These are phyloP conservation scores for Scopus umbretta DNA, from an alignment of 2,113 vertebrate species.

Conservation along the genomic window DNA sequence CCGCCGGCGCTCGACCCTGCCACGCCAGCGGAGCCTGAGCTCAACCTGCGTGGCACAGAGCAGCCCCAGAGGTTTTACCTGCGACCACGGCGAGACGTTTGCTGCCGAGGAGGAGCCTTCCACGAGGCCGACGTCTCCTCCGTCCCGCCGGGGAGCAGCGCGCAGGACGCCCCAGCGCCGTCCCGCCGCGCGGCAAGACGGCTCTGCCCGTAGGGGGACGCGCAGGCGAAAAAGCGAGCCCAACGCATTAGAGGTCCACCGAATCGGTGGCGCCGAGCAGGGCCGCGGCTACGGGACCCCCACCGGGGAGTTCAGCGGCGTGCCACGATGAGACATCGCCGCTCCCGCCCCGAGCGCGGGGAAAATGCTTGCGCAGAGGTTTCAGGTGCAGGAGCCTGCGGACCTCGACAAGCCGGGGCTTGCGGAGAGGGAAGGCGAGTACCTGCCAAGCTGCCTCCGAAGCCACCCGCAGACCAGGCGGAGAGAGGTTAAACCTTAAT, in stretches of 20 bases:
- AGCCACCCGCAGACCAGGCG: background rate
- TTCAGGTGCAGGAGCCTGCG: background rate
- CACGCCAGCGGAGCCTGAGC: background rate
- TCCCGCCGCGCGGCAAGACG: background rate
- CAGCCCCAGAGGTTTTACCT: background rate
- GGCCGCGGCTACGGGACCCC: background rate
- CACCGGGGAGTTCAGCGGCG: background rate
- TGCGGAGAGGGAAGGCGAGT: background rate
- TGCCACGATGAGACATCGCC: background rate
- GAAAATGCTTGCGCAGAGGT: background rate
- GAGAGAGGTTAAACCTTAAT: background rate
- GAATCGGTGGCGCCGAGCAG: rapidly evolving
- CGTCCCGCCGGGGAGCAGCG: background rate
- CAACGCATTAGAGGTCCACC: too few species aligned
- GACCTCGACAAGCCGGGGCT: background rate
- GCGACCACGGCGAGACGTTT: rapidly evolving
- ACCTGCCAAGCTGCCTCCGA: background rate
- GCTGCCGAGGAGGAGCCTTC: background rate
- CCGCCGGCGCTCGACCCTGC: background rate
- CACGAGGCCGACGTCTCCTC: background rate
- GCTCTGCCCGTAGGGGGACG: background rate
- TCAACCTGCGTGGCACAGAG: rapidly evolving
- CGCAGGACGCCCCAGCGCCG: background rate
- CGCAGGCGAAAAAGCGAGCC: background rate
- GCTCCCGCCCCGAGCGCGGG: background rate